A percentile compares a stretch with the other conserved stretches of the same genome.
phyloP scores from a whole-genome alignment of 2,113 vertebrate genomes.

The Centropus bengalensis region DNA sequence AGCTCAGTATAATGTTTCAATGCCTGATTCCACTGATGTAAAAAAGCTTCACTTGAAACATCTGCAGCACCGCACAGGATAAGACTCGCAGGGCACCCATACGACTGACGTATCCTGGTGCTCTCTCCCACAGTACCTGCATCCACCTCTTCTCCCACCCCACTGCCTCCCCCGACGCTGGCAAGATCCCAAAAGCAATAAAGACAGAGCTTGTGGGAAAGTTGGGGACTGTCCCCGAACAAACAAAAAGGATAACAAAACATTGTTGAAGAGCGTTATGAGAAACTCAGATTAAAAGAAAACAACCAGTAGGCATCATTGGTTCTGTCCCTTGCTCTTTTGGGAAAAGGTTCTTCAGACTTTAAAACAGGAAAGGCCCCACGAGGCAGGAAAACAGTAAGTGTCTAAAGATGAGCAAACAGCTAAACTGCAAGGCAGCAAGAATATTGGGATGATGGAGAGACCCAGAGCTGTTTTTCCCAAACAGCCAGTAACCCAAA shows the following conservation, averaged over 20 bases:
- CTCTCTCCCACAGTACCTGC: not conserved
- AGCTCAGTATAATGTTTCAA: not conserved
- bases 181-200: not conserved
- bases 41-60: not conserved
- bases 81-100: accelerated
- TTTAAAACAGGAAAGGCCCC: not conserved
- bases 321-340: not conserved
- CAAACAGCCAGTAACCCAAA: not conserved
- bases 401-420: not conserved
- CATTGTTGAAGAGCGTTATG: not conserved
- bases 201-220: not conserved
- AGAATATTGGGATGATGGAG: not conserved
- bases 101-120: accelerated
- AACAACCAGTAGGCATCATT: accelerated
- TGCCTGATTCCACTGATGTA: not conserved
- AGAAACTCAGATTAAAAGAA: not conserved
- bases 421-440: not conserved
- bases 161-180: accelerated
- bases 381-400: accelerated
- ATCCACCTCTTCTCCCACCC: not conserved
- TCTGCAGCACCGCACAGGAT: not conserved
- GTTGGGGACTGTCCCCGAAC: not conserved
- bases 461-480: not conserved
- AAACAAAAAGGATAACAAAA: not conserved
- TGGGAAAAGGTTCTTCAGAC: not conserved